These are phyloP conservation scores for Apamea monoglypha DNA, from an alignment of 2,888 invertebrate genomes.

Conservation along the genomic window DNA sequence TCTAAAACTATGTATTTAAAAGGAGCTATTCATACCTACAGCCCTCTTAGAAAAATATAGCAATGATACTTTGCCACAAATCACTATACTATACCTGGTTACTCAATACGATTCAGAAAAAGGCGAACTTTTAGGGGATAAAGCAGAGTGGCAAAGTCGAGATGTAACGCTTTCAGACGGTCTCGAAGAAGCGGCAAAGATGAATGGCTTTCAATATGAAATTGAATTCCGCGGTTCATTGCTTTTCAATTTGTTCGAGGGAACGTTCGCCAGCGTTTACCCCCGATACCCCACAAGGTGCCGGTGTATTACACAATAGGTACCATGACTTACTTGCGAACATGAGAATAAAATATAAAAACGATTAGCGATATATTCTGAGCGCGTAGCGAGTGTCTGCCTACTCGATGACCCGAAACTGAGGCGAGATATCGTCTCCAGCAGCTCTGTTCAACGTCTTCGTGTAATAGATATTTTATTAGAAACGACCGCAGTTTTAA, in stretches of 20 bases:
- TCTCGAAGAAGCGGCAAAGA: slow-evolving; percentile 89
- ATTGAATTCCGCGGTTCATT: slow-evolving; percentile 93
- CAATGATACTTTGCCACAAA: slow-evolving; percentile 36
- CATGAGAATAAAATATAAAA: slow-evolving; percentile 68
- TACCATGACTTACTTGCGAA: slow-evolving; percentile 70
- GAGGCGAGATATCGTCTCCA: slow-evolving; percentile 35
- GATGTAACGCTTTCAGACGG: slow-evolving; percentile 88
- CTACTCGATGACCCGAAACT: slow-evolving; percentile 47
- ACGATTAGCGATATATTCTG: slow-evolving; percentile 63
- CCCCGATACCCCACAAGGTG: slow-evolving; percentile 81
- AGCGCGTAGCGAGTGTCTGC: slow-evolving; percentile 47
- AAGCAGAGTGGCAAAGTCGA: slow-evolving; percentile 86
- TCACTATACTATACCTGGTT: slow-evolving; percentile 63
- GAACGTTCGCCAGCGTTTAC: slow-evolving; percentile 87
- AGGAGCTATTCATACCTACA: not conserved
- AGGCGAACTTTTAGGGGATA: slow-evolving; percentile 84
- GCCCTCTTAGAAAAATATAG: slow-evolving; percentile 28
- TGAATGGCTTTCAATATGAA: slow-evolving; percentile 92
- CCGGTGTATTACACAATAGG: slow-evolving; percentile 79
- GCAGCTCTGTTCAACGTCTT: slow-evolving; percentile 21
- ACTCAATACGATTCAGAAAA: slow-evolving; percentile 72
- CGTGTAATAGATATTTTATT: slow-evolving; percentile 40
- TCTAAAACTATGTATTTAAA: slow-evolving; percentile 27
- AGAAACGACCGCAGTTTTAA: slow-evolving; percentile 37
- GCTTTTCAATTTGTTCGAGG: slow-evolving; percentile 91